Evolutionary conservation across 2,888 invertebrate genomes (phyloP), one percentile per base, ranked within the genome.

Genomic region (Eupithecia tripunctaria): DNA sequence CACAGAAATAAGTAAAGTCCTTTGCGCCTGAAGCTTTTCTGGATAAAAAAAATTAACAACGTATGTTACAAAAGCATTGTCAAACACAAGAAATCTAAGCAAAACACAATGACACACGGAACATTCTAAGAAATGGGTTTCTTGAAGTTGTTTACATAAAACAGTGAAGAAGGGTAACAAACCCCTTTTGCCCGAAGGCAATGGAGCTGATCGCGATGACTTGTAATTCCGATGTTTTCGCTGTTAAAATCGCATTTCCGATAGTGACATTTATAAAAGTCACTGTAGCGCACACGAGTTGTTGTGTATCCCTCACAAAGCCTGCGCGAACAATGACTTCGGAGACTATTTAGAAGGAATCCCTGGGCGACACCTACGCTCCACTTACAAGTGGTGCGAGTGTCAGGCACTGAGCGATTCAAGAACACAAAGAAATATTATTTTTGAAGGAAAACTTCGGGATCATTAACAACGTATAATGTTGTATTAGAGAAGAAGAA

Each of bases 171-270:
- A 85, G 84, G 69, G 70, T 65, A 91, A 90, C 89, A 90, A 91
- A 91, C 92, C 91, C 89, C 90, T 90, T 93, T 93, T 89, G 88
- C 88, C 91, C 85, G 82, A 80, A 93, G 93, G 94, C 93, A 93
- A 82, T 86, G 89, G 86, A 89, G 90, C 93, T 89, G 79, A 87
- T 86, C 85, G 79, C 85, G 88, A 94, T 93, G 92, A 93, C 92
- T 92, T 91, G 93, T 94, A 92, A 92, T 91, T 93, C 88, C 83
- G 87, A 92, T 94, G 92, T 94, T 94, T 94, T 89, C 90, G 88
- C 89, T 91, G 89, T 94, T 93, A 90, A 94, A 94, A 93, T 94
- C 94, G 91, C 89, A 93, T 94, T 94, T 94, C 93, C 94, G 90
- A 89, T 83, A 83, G 82, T 83, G 85, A 87, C 89, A 93, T 94